Percentiles rank a stretch among this genome's conserved stretches.
These are phyloP conservation scores for Cheumatopsyche charites DNA, from an alignment of 1,140 invertebrate genomes.

Conservation along the genomic window DNA sequence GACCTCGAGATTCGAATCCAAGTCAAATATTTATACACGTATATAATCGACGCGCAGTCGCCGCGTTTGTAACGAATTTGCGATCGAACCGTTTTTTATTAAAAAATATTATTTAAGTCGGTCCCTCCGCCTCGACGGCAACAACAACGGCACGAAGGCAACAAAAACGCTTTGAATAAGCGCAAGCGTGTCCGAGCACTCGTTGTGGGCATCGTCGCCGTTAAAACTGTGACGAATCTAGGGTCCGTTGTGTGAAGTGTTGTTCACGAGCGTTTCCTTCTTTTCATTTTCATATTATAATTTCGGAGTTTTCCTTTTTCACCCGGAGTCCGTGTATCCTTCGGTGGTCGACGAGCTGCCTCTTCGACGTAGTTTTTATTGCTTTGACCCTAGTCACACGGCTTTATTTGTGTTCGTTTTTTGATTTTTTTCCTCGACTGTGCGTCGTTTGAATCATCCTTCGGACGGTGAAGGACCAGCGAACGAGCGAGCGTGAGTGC, in stretches of 20 bases:
- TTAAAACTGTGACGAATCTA: slow-evolving; percentile 47
- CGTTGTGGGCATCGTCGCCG: slow-evolving; percentile 36
- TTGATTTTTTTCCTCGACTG: too few species aligned
- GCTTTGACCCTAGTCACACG: slow-evolving; percentile 26
- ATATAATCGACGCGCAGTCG: too few species aligned
- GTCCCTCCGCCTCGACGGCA: too few species aligned
- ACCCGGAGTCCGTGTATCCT: slow-evolving; percentile 18
- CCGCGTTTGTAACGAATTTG: too few species aligned
- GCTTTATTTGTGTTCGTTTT: slow-evolving; percentile 27
- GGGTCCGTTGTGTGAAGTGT: slow-evolving; percentile 47
- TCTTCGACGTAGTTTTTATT: slow-evolving; percentile 16
- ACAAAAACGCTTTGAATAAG: slow-evolving; percentile 26
- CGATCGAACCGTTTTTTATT: too few species aligned
- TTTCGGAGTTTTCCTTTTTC: slow-evolving; percentile 40
- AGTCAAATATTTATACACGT: slow-evolving; percentile 12
- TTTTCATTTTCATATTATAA: slow-evolving; percentile 47
- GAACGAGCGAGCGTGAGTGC: neutral
- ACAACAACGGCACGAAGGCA: neutral
- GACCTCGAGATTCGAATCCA: slow-evolving; percentile 1
- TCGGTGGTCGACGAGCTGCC: slow-evolving; percentile 8
- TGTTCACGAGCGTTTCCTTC: slow-evolving; percentile 37
- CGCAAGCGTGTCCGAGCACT: slow-evolving; percentile 9
- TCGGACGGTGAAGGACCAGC: slow-evolving; percentile 30
- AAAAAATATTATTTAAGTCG: too few species aligned
- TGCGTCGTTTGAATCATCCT: slow-evolving; percentile 36